Conservation (phyloP, 2,797 vertebrate genomes). For the Gadopsis marmoratus region DNA sequence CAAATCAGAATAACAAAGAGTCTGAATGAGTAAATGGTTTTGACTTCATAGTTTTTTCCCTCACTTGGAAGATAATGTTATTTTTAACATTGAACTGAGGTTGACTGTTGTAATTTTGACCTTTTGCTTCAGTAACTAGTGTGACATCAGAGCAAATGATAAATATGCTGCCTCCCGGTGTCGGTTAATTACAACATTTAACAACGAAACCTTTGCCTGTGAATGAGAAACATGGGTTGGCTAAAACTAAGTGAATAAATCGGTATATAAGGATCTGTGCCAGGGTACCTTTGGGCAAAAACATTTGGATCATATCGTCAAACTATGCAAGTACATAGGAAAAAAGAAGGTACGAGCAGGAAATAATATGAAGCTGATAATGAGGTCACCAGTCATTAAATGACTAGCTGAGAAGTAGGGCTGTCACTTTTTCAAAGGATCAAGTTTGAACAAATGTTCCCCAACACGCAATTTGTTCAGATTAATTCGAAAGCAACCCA, state of each 20-base stretch:
- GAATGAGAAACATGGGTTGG: not conserved
- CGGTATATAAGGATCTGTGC: conserved; percentile 8
- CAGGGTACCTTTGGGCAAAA: conserved; percentile 25
- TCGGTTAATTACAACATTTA: conserved; percentile 47
- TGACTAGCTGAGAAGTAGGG: conserved; percentile 34
- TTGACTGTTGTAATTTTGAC: conserved; percentile 36
- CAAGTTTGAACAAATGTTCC: not conserved
- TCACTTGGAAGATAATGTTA: conserved; percentile 9
- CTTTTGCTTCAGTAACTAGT: conserved; percentile 20
- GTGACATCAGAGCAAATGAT: conserved; percentile 19
- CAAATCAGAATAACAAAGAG: conserved; percentile 14
- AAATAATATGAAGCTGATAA: conserved; percentile 11
- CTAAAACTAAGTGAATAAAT: not conserved
- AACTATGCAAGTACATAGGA: not conserved
- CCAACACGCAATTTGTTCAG: not conserved
- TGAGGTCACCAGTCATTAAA: conserved; percentile 10
- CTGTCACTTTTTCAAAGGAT: conserved; percentile 25
- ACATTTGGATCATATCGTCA: conserved; percentile 20
- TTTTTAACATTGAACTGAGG: conserved; percentile 26
- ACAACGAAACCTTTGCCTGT: conserved; percentile 8
- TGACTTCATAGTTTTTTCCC: not conserved
- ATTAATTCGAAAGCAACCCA: not conserved
- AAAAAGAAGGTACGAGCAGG: conserved; percentile 8
- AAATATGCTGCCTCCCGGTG: not conserved
- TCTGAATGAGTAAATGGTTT: conserved; percentile 1